Conservation (phyloP, 2,888 invertebrate species). For the Tricholauxania praeusta region DNA sequence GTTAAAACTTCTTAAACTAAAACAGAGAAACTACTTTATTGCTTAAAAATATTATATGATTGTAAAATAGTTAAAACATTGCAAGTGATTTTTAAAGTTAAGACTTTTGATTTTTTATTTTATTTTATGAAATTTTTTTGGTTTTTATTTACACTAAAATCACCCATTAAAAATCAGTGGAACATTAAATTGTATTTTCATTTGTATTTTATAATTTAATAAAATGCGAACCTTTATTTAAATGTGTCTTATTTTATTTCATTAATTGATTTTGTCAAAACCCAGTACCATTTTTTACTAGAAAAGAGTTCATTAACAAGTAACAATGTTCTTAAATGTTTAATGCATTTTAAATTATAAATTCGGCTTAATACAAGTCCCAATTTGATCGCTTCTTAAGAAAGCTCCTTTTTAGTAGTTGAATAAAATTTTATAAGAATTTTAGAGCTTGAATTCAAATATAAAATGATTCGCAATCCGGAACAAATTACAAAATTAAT, state of each 20-base stretch:
- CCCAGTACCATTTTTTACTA: too few relatives aligned
- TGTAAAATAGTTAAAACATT: constrained; percentile 37
- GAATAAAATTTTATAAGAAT: too few relatives aligned
- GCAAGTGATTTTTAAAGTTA: constrained; percentile 52
- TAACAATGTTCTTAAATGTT: too few relatives aligned
- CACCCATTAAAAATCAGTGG: constrained; percentile 32
- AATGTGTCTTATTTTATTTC: constrained; percentile 13
- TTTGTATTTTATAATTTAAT: constrained; percentile 41
- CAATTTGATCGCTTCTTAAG: too few relatives aligned
- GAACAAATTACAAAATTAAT: too few relatives aligned
- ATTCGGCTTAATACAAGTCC: too few relatives aligned
- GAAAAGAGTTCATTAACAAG: too few relatives aligned
- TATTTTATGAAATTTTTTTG: constrained; percentile 32
- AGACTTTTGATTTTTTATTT: constrained; percentile 37
- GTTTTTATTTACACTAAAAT: constrained; percentile 24
- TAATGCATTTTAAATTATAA: too few relatives aligned
- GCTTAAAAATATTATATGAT: constrained; percentile 7
- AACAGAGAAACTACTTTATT: not conserved
- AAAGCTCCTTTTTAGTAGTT: too few relatives aligned
- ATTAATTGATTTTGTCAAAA: not conserved
- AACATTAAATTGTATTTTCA: constrained; percentile 36
- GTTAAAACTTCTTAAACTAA: constrained; percentile 22
- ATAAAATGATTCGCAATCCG: too few relatives aligned
- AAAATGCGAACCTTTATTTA: constrained; percentile 53
- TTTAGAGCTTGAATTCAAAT: too few relatives aligned